Base-by-base conservation (phyloP, 2,113 vertebrate species). In the Andinoacara biseriatus region DNA sequence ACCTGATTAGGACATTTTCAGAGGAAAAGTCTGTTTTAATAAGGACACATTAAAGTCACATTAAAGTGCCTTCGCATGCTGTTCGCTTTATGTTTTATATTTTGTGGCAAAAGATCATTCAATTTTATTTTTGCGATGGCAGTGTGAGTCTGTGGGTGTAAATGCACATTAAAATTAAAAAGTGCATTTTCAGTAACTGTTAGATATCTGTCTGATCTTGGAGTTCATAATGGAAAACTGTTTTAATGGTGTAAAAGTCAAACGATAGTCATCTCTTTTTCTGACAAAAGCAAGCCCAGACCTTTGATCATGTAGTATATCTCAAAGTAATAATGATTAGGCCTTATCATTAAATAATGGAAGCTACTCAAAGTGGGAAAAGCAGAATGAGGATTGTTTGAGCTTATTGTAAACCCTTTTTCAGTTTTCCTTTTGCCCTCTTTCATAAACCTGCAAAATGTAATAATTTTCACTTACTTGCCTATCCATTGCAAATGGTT, bases 61-160 rank as follows among this genome's bases (percentile, higher is more conserved):
- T 93, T 94, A 93, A 86, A 87, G 75, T 49, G 82, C 67, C 89
- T 89, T 87, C 85, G 90, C 82, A 91, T 74, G 52, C 80, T 86
- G 83, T 92, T 91, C 74, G 80, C 89, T 89, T 90, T 86, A 81
- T 89, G 83, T 92, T 26, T 93, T 52, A 60, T 82, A 46, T 88
- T 85, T 74, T 63, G 62, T 59, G 18, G 22, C n/a, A 58, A 75
- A 65, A 90, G 83, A 90, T 86, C 26, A 49, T 72, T 72, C 2
- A 0, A 31, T 58, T 82, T 76, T 35, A 35, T 35, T 35, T 52
- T 58, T n/a, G 40, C 24, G 17, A 7, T 13, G 67, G 76, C 49
- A 33, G 35, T 74, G 35, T 38, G 54, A 80, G 52, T 86, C 72
- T 46, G 40, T 83, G 58, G 49, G 83, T 74, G 84, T 65, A 91